These are phyloP conservation scores for Lithophane ornitopus DNA, from an alignment of 2,888 invertebrate species.

Conservation along the genomic window DNA sequence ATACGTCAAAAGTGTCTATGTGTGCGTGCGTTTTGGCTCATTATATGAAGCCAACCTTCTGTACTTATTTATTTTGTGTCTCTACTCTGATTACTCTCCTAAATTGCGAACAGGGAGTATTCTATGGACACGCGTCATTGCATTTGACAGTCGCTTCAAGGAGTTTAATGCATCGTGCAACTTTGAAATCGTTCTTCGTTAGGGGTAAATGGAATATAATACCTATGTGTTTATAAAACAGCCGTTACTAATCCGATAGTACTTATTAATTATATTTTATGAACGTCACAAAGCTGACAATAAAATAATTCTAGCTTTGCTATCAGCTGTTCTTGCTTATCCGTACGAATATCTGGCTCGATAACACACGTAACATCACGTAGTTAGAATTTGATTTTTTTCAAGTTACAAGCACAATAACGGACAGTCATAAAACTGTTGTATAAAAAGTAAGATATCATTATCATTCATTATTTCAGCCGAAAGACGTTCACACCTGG, in stretches of 20 bases:
- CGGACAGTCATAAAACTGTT: not conserved
- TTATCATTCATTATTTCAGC: too few relatives aligned
- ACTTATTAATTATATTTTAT: not conserved
- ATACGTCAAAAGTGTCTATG: not conserved
- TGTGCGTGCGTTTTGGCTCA: not conserved
- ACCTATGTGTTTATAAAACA: not conserved
- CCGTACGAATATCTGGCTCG: not conserved
- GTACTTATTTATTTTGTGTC: not conserved
- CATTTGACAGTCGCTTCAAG: constrained; percentile 18
- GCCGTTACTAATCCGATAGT: not conserved
- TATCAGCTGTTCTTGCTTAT: not conserved
- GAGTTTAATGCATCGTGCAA: constrained; percentile 8
- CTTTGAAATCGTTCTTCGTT: not conserved
- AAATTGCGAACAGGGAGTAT: constrained; percentile 50
- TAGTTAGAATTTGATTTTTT: not conserved
- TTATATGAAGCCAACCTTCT: constrained; percentile 2
- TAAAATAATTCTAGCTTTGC: too few relatives aligned
- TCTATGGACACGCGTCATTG: constrained; percentile 24
- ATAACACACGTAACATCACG: not conserved
- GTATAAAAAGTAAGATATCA: too few relatives aligned
- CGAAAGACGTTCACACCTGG: too few relatives aligned
- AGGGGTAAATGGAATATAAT: not conserved
- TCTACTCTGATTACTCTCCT: constrained; percentile 70
- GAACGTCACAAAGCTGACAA: too few relatives aligned
- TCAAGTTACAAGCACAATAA: not conserved